phyloP scores from a whole-genome alignment of 2,888 invertebrate genomes.

The Cetonia aurata region DNA sequence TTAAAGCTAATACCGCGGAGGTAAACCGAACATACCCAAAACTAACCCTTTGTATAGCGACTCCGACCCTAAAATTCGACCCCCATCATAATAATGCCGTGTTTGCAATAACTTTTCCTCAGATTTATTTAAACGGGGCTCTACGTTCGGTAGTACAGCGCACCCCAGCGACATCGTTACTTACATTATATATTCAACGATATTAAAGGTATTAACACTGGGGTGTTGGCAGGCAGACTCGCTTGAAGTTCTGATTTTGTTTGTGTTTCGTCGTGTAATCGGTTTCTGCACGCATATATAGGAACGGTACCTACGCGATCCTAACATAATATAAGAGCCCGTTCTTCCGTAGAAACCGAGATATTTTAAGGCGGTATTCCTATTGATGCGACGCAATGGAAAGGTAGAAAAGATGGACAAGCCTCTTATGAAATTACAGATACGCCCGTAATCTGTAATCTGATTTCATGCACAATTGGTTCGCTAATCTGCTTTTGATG shows the following conservation, averaged over 20 bases:
- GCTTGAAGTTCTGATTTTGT: constrained; percentile 14
- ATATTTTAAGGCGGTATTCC: constrained; percentile 18
- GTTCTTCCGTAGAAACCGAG: neutral
- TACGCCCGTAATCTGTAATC: constrained; percentile 46
- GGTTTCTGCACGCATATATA: constrained; percentile 11
- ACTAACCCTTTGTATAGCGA: constrained; percentile 31
- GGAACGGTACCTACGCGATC: no score
- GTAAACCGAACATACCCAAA: constrained; percentile 54
- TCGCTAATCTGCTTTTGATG: constrained; percentile 46
- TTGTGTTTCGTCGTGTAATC: constrained; percentile 6
- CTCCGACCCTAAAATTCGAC: constrained; percentile 48
- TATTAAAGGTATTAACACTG: constrained; percentile 33
- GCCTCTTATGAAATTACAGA: constrained; percentile 26
- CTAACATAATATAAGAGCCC: no score
- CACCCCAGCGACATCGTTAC: constrained; percentile 29
- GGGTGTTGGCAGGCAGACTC: constrained; percentile 22
- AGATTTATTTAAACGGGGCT: constrained; percentile 40
- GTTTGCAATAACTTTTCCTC: constrained; percentile 44
- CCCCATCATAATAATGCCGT: constrained; percentile 38
- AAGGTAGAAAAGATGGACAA: constrained; percentile 7
- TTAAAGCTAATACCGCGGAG: constrained; percentile 53
- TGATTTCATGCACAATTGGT: constrained; percentile 51
- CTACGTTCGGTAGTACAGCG: constrained; percentile 15
- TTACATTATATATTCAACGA: constrained; percentile 33
- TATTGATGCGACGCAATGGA: neutral